Evolutionary conservation across 2,888 invertebrate species (phyloP).

Genomic region (Hirudinaria manillensis): DNA sequence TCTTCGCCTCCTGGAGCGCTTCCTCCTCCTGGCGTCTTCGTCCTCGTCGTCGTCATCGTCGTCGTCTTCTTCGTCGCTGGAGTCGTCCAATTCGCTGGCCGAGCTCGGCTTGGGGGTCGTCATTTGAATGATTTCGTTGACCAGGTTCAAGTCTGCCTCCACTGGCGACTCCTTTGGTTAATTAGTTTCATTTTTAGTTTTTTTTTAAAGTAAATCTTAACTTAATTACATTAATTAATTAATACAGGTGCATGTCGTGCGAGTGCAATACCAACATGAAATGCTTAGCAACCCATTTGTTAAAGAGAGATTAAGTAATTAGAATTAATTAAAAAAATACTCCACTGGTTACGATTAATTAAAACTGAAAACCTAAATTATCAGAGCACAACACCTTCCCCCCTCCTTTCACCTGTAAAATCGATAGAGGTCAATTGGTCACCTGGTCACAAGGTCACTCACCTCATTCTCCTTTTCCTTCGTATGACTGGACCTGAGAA

Average conservation of each 20-base stretch:
- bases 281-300: background rate
- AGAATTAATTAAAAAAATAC: too few species aligned
- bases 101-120: conserved; percentile 39
- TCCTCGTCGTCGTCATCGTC: background rate
- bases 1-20: background rate
- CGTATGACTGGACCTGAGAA: conserved; percentile 37
- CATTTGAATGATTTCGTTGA: conserved; percentile 46
- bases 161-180: conserved; percentile 35
- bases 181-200: background rate
- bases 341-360: too few species aligned
- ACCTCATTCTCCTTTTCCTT: background rate
- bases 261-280: too few species aligned
- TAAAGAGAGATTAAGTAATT: background rate
- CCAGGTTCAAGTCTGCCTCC: conserved; percentile 52
- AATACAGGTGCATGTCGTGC: background rate
- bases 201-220: background rate
- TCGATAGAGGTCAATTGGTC: too few species aligned
- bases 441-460: too few species aligned
- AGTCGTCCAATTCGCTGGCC: conserved; percentile 17
- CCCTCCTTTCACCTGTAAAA: too few species aligned
- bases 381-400: too few species aligned
- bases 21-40: background rate
- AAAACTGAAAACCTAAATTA: too few species aligned
- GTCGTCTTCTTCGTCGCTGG: background rate
- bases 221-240: background rate